Base-by-base conservation (phyloP, 2,797 vertebrate species). In the Neosilurus mollespiculum region DNA sequence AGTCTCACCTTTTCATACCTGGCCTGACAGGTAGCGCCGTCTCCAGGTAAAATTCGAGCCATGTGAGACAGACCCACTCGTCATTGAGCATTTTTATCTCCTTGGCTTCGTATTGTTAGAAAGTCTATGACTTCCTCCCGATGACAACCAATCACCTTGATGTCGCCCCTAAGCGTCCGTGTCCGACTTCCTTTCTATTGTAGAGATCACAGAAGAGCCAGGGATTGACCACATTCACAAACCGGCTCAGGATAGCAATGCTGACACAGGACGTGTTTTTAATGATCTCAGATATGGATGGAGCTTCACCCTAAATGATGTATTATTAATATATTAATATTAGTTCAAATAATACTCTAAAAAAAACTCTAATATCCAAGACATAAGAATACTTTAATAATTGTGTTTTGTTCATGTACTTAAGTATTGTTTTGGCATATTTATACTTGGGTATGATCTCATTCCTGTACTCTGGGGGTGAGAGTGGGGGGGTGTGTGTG, bases 1-100 rank as follows among this genome's bases (percentile, higher is more conserved):
- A 90, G 91, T 92, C 92, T 93, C 88, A 89, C 88, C 89, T 90
- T 90, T 89, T 92, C 88, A 90, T 94, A 93, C 93, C 91, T 94
- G 89, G 87, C 78, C 84, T 85, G 85, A 87, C 84, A 83, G 86
- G 78, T 87, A 81, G 61, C 49, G 64, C 20, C 59, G 15, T 79
- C 82, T 78, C 26, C 14, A 51, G 49, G 16, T 78, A 22, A 26
- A 53, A 61, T 62, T 58, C 66, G 79, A 86, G 90, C 86, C 91
- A 91, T 80, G 86, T 87, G 90, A 93, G 89, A 92, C 62, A 87
- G 26, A 30, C 43, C 8, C 43, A 56, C 65, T 18, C 9, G 18
- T 43, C 49, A 73, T 18, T 18, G 16, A 14, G 30, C 18, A 5
- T n/a, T 18, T 34, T 78, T 65, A 73, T 66, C 12, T 34, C 37